phyloP scores from a whole-genome alignment of 2,797 vertebrate species.

The Babyrousa celebensis region DNA sequence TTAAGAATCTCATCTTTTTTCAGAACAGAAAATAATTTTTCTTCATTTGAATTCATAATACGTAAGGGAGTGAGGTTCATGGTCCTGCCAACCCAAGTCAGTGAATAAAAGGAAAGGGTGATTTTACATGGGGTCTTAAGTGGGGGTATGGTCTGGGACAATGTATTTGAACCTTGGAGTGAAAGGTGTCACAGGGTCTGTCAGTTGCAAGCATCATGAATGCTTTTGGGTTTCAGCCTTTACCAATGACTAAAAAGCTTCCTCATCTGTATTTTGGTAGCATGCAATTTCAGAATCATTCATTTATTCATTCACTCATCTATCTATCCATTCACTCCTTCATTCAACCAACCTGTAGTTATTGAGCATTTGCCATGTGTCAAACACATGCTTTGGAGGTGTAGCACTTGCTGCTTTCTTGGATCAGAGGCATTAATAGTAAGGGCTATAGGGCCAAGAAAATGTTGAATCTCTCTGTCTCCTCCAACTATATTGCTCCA shows the following conservation, averaged over 20 bases:
- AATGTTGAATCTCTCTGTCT: neutral
- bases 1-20: neutral
- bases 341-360: neutral
- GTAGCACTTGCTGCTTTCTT: neutral
- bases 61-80: neutral
- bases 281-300: neutral
- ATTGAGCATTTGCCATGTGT: neutral
- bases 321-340: neutral
- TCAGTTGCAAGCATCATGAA: neutral
- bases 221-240: neutral
- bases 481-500: neutral
- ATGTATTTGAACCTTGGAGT: neutral
- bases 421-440: neutral
- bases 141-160: neutral
- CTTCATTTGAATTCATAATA: constrained; percentile 23
- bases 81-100: neutral
- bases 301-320: neutral
- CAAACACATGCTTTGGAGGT: neutral
- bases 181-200: neutral
- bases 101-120: neutral
- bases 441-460: neutral
- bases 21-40: neutral
- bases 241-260: neutral
- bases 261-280: constrained; percentile 2
- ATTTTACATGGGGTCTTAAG: neutral